phyloP scores from a whole-genome alignment of 2,113 vertebrate genomes.

The Nycticebus coucang region DNA sequence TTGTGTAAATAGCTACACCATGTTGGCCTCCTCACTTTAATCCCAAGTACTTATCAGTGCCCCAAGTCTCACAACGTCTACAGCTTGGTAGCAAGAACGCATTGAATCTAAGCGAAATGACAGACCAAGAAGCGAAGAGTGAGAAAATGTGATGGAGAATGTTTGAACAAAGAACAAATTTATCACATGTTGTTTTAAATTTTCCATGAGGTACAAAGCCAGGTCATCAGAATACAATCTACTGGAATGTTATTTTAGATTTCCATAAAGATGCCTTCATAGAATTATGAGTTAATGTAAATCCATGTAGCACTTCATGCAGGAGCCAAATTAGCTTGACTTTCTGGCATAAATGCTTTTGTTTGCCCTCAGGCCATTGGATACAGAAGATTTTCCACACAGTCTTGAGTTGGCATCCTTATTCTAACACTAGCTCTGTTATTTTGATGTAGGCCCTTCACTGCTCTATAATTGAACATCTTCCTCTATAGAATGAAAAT shows the following conservation, averaged over 20 bases:
- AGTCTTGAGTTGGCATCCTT: background rate
- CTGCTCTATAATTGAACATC: background rate
- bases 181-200: background rate
- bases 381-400: background rate
- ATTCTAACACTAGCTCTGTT: background rate
- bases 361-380: background rate
- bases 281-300: slow-evolving; percentile 57
- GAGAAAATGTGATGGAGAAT: background rate
- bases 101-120: background rate
- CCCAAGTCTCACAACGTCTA: background rate
- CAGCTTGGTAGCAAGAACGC: background rate
- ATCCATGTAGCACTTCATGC: slow-evolving; percentile 21
- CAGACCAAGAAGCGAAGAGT: background rate
- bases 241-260: slow-evolving; percentile 41
- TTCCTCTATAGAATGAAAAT: slow-evolving; percentile 7
- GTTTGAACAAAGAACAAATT: background rate
- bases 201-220: background rate
- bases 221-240: background rate
- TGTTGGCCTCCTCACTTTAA: background rate
- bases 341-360: slow-evolving; percentile 23
- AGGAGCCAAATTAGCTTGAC: slow-evolving; percentile 23
- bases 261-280: slow-evolving; percentile 1
- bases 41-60: background rate
- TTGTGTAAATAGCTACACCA: background rate
- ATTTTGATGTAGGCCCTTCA: background rate